phyloP scores from a whole-genome alignment of 92 coral and sea anemone species.

The Parazoanthus swiftii region DNA sequence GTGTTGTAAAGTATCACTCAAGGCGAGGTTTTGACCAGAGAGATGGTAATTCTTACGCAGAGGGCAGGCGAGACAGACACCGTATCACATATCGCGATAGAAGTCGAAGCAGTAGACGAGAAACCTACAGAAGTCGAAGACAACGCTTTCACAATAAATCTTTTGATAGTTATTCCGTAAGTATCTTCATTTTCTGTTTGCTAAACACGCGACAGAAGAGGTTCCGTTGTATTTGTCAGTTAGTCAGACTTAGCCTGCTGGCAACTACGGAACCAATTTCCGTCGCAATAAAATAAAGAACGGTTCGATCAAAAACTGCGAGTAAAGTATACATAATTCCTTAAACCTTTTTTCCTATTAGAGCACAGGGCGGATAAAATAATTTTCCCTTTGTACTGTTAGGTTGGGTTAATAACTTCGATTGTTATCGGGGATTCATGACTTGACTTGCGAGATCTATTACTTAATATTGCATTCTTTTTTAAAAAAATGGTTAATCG shows the following conservation, averaged over 20 bases:
- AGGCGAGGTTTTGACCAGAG: constrained; percentile 55
- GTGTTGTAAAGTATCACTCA: constrained; percentile 58
- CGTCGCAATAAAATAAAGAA: not conserved
- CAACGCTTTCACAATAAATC: constrained; percentile 66
- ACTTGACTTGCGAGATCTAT: no score
- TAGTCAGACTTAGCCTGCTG: not conserved
- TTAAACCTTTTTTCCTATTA: not conserved
- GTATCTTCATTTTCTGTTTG: constrained; percentile 6
- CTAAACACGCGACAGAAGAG: not conserved
- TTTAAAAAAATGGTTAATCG: not conserved
- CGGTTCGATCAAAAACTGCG: not conserved
- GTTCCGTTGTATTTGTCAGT: not conserved
- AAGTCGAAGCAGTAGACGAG: constrained; percentile 77
- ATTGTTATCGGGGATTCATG: not conserved
- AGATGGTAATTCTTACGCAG: constrained; percentile 44
- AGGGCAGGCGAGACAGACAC: constrained; percentile 55
- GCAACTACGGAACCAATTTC: not conserved
- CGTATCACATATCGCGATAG: constrained; percentile 50
- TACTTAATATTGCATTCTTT: no score
- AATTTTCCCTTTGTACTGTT: not conserved
- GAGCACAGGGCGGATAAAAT: constrained; percentile 13
- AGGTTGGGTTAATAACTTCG: not conserved
- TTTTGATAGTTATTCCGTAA: constrained; percentile 61
- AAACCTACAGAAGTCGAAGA: constrained; percentile 63
- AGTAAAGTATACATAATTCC: not conserved